Conservation (phyloP, 2,113 vertebrate genomes). For the Balaenoptera acutorostrata region DNA sequence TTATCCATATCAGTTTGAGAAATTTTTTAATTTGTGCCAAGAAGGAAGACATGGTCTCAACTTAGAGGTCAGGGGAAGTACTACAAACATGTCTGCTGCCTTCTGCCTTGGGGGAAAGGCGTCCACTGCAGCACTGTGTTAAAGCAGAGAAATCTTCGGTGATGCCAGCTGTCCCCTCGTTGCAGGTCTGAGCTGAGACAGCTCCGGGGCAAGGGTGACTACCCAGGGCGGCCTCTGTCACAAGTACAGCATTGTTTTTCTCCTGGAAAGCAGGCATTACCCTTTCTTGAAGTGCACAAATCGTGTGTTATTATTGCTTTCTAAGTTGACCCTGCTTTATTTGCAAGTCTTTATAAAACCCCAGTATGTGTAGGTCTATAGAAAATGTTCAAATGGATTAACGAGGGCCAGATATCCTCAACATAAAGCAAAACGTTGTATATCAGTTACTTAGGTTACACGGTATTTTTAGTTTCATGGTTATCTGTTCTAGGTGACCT, state of each 20-base stretch:
- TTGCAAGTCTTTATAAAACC: neutral
- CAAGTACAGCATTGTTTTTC: neutral
- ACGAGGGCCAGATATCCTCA: neutral
- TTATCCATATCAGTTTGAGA: rapidly evolving
- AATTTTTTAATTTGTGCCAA: too few relatives aligned
- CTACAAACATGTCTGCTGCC: neutral
- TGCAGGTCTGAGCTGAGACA: neutral
- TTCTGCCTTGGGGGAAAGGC: neutral
- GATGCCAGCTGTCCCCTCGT: neutral
- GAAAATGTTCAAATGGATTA: neutral
- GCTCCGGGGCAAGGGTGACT: neutral
- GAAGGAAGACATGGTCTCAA: neutral
- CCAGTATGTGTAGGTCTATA: rapidly evolving
- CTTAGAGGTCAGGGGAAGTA: too few relatives aligned
- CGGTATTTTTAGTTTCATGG: neutral
- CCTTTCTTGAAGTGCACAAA: neutral
- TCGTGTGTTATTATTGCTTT: neutral
- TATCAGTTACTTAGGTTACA: neutral
- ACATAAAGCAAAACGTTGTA: neutral
- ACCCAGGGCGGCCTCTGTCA: rapidly evolving
- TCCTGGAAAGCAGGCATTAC: neutral
- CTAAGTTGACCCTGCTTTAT: neutral
- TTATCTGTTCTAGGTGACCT: neutral
- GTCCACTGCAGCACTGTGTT: too few relatives aligned
- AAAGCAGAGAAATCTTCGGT: neutral